phyloP scores from a whole-genome alignment of 2,113 vertebrate genomes.

The Psophia crepitans region DNA sequence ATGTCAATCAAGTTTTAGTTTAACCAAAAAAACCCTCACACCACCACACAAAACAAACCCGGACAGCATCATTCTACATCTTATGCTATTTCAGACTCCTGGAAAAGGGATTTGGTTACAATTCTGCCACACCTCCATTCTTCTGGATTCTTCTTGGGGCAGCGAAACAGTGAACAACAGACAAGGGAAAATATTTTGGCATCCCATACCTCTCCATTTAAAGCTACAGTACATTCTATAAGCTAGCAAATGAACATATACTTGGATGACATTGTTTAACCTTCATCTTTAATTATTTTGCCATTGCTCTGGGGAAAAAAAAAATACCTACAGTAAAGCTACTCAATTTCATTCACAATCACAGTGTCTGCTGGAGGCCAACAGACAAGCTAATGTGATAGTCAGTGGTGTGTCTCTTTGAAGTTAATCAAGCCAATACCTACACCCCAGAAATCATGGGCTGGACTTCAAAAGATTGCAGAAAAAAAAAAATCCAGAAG shows the following conservation, averaged over 20 bases:
- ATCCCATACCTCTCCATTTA: not conserved
- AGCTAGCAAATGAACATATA: not conserved
- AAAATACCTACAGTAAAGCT: not conserved
- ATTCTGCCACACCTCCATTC: not conserved
- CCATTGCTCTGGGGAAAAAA: not conserved
- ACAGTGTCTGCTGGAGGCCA: constrained; percentile 32
- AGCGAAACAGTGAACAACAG: not conserved
- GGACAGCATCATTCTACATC: too few species aligned
- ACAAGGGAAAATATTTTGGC: not conserved
- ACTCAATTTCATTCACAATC: not conserved
- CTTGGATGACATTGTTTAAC: not conserved
- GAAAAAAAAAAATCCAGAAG: not conserved
- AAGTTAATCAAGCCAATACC: constrained; percentile 34
- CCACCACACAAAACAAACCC: not conserved
- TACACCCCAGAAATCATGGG: not conserved
- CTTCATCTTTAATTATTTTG: not conserved
- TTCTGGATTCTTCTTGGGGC: not conserved
- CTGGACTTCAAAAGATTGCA: constrained; percentile 24
- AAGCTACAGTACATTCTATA: not conserved
- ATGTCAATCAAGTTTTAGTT: not conserved
- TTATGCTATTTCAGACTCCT: not conserved
- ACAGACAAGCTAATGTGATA: not conserved
- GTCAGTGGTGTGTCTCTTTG: constrained; percentile 14
- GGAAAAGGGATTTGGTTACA: not conserved
- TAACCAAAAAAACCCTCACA: not conserved